Evolutionary conservation across 2,888 invertebrate species (phyloP), one percentile per base, ranked within the genome.

Genomic region (Diplolepis rosae): DNA sequence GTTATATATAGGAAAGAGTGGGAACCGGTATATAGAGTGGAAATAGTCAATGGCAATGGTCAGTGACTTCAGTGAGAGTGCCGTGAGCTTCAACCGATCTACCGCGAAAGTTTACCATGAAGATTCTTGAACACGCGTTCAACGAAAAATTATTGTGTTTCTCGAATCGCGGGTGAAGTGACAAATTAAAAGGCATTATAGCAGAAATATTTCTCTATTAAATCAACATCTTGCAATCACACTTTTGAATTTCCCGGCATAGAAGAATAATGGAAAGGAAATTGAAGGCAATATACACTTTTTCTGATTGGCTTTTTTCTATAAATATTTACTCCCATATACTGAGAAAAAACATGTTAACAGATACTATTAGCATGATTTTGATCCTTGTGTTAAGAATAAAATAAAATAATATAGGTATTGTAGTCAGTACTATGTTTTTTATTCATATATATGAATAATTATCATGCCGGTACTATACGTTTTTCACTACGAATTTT

Each of bases 31-130:
- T 66, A 70, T 87, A 88, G 84, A 83, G 83, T 85, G 83, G 84
- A 86, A 85, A 84, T 84, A 81, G 81, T 79, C 80, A 79, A 79
- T 81, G 80, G 80, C 73, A 81, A 83, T 82, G 79, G 83, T 84
- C 87, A 88, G 88, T 88, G 83, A 84, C 86, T 87, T 86, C 80
- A 88, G 88, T 88, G 88, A 88, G 88, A 88, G 88, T 88, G 85
- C 87, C 82, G 85, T 82, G 85, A 86, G 84, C 83, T 85, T 84
- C 81, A 82, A 76, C 79, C 80, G 81, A 81, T 82, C 80, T 81
- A 82, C 81, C 83, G 82, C 81, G 83, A 83, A 83, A 84, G 84
- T 83, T 76, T 82, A 84, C 79, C 79, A 88, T 88, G 88, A 87
- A 86, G 88, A 85, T 86, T n/a, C 56, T 24, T 61, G n/a, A 13